Evolutionary conservation across 2,888 invertebrate genomes (phyloP), one percentile per base, ranked within the genome.

Genomic region (Mallateleia sp.): DNA sequence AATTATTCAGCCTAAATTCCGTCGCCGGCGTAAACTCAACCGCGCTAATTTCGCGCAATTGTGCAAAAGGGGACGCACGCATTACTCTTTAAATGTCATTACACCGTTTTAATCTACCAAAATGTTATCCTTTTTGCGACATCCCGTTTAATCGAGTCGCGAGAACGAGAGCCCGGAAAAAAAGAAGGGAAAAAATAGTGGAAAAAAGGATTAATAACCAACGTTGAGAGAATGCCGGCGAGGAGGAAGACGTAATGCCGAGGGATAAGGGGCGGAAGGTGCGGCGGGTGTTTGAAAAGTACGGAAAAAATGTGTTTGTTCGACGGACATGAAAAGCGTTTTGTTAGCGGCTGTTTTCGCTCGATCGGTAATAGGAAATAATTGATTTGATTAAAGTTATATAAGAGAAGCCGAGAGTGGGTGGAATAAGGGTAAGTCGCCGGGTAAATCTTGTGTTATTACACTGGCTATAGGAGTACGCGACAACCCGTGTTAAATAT

Each of bases 301-400:
- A 34, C 34, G 52, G 15, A 58, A 66, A 66, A 32, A 77, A 52
- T 58, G 25, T 38, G 38, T 38, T 38, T 38, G 14, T 38, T 38
- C 38, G 32, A 50, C 20, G 22, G 28, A 54, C 25, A n/a, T 47
- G 47, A 24, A 66, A 56, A 58, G 32, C 54, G 58, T 72, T 56
- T 66, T 66, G 28, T 60, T 47, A 20, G n/a, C 14, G 58, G 47
- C 47, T 22, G 72, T 56, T 54, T 62, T 18, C 47, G 28, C 50
- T 67, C 62, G 79, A 80, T 32, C 24, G 28, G 11, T 72, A 52
- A 81, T 81, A 47, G 74, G n/a, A 74, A 81, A 81, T 74, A 67
- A 81, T 81, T 81, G 67, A 81, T 81, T 81, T 81, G 81, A 81
- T 74, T 67, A 58, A 62, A 67, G 81, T 74, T 81, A 81, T 60